A percentile compares a stretch with the other conserved stretches of the same genome.
These are phyloP conservation scores for Cossypha dichroa DNA, from an alignment of 2,797 vertebrate species.

Conservation along the genomic window DNA sequence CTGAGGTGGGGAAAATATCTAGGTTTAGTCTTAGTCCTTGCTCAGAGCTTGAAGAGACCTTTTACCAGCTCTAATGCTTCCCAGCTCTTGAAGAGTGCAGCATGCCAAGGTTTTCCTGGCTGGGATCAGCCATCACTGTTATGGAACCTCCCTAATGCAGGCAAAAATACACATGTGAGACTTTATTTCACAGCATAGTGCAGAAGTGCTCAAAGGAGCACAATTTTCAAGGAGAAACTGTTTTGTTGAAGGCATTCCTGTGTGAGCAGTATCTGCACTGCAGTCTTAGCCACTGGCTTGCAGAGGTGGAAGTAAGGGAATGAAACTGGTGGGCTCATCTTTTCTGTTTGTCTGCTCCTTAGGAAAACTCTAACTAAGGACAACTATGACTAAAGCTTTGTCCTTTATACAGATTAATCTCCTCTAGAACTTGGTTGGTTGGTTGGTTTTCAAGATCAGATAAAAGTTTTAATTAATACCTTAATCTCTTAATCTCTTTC, in stretches of 20 bases:
- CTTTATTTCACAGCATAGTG: not conserved
- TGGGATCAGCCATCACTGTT: not conserved
- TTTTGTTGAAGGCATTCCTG: not conserved
- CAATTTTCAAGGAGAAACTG: not conserved
- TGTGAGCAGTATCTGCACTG: not conserved
- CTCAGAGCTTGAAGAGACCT: not conserved
- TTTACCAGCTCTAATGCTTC: not conserved
- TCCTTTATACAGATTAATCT: not conserved
- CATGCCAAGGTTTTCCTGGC: not conserved
- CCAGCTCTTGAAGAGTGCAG: not conserved
- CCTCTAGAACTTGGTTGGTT: not conserved
- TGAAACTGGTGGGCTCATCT: not conserved
- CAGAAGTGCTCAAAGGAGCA: not conserved
- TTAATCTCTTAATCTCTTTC: not conserved
- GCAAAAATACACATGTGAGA: rapidly evolving
- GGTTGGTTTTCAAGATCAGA: not conserved
- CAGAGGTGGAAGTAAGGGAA: not conserved
- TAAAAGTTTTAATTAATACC: not conserved
- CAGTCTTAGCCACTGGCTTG: not conserved
- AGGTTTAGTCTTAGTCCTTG: not conserved
- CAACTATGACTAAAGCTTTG: not conserved
- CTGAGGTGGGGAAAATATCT: not conserved
- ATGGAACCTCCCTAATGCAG: not conserved
- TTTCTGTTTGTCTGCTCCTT: not conserved
- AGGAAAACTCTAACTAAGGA: not conserved